These are phyloP conservation scores for Lepus timidus DNA, from an alignment of 2,113 vertebrate species.

Conservation along the genomic window DNA sequence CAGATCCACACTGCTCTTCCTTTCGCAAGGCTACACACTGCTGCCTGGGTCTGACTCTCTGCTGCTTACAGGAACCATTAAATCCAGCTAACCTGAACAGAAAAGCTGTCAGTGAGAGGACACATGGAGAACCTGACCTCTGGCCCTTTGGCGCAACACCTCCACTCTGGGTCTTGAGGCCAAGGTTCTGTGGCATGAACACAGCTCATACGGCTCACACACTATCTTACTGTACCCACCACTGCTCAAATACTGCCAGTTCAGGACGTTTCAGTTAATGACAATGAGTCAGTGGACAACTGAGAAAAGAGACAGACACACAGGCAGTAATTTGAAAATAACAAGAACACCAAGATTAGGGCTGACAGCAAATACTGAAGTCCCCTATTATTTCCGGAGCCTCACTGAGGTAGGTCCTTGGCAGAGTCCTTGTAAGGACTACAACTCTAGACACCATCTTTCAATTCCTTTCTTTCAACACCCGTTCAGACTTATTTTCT, in stretches of 20 bases:
- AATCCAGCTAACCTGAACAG: background rate
- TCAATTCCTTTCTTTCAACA: background rate
- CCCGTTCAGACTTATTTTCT: background rate
- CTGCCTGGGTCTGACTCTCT: background rate
- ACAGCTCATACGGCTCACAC: background rate
- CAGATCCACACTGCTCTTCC: background rate
- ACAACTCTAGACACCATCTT: background rate
- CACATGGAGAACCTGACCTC: background rate
- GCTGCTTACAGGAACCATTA: background rate
- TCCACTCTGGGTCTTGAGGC: background rate
- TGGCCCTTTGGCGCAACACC: background rate
- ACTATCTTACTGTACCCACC: background rate
- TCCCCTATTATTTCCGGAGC: background rate
- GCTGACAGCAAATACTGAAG: background rate
- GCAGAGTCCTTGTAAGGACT: background rate
- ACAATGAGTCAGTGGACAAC: background rate
- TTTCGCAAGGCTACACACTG: background rate
- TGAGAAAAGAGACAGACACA: background rate
- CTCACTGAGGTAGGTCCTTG: too few relatives aligned
- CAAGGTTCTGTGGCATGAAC: background rate
- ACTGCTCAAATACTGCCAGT: background rate
- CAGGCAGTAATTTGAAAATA: background rate
- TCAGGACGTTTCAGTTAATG: background rate
- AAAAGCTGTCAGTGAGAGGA: background rate
- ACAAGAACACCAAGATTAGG: background rate